These are phyloP conservation scores for Stylophora pistillata DNA, from an alignment of 64 coral and sea anemone species.

Conservation along the genomic window DNA sequence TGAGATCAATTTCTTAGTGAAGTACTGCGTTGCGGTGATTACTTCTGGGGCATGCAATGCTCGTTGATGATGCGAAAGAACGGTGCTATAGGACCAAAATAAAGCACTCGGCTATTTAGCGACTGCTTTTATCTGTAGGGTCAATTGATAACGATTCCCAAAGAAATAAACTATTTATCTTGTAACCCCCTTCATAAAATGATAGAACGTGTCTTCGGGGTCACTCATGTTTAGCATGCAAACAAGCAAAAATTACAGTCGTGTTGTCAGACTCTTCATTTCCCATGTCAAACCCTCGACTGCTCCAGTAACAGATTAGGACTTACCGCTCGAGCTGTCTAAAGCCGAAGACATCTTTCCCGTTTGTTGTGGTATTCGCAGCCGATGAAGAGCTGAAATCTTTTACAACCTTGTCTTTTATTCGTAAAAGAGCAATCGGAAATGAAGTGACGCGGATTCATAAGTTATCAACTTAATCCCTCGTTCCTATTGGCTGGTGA, in stretches of 20 bases:
- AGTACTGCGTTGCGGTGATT: slow-evolving; percentile 2
- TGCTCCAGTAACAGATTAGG: neutral
- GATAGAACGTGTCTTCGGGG: neutral
- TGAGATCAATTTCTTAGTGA: neutral
- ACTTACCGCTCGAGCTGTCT: slow-evolving; percentile 26
- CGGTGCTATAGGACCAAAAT: neutral
- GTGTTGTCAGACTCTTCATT: neutral
- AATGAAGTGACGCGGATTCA: slow-evolving; percentile 48
- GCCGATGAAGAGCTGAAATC: neutral
- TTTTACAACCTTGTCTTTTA: neutral
- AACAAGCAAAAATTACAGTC: slow-evolving; percentile 7
- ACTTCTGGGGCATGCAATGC: neutral
- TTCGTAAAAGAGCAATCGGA: slow-evolving; percentile 21
- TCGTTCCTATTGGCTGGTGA: neutral
- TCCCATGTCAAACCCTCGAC: neutral
- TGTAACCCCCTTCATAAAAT: neutral
- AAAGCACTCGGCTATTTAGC: neutral
- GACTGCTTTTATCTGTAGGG: neutral
- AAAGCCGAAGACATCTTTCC: slow-evolving; percentile 10
- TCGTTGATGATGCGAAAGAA: neutral
- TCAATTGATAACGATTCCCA: neutral
- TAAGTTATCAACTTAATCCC: slow-evolving; percentile 18
- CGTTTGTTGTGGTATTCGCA: neutral
- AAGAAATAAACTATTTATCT: neutral
- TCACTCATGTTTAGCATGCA: slow-evolving; percentile 1